Evolutionary conservation across 2,888 invertebrate genomes (phyloP), one percentile per base, ranked within the genome.

Genomic region (Andrena bicolor): DNA sequence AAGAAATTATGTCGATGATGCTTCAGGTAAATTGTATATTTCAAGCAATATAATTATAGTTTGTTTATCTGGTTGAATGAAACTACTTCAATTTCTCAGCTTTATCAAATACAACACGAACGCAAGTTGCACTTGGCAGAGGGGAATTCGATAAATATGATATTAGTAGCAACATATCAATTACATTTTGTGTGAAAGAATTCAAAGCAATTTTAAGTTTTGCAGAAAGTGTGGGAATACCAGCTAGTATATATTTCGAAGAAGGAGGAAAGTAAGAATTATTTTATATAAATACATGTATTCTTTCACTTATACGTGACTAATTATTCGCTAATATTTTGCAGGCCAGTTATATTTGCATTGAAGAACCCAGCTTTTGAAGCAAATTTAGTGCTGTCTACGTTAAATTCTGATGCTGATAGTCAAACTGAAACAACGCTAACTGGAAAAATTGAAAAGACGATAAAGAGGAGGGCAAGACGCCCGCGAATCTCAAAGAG

Each of bases 111-210:
- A 95, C 96, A 76, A 96, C 97, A 92, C 95, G 97, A 84, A 97
- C 98, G 1, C 97, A 98, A 92, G 94, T 98, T 28, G 96, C 95
- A 74, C 94, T 98, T 41, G 96, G 96, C 84, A 94, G 96, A 2
- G 95, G 95, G 61, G 98, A 98, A 93, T 98, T 98, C 95, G 96
- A 96, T 80, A 94, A 95, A 69, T 98, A 96, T 90, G 94, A 93
- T 76, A 95, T 97, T 88, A 95, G 94, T 0, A 93, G 95, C 71
- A 96, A 97, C 88, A 96, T 97, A 0, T 95, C 95, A 28, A 96
- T 98, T 41, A 98, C 98, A 85, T 98, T 98, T 94, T 97, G 97
- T 83, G 94, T 98, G 70, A 98, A 97, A 93, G 98, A 98, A 91
- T 96, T 98, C 76, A 95, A 96, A 92, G 97, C 98, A 0, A 95